Evolutionary conservation across 2,888 invertebrate species (phyloP).

Genomic region (Agrochola litura): DNA sequence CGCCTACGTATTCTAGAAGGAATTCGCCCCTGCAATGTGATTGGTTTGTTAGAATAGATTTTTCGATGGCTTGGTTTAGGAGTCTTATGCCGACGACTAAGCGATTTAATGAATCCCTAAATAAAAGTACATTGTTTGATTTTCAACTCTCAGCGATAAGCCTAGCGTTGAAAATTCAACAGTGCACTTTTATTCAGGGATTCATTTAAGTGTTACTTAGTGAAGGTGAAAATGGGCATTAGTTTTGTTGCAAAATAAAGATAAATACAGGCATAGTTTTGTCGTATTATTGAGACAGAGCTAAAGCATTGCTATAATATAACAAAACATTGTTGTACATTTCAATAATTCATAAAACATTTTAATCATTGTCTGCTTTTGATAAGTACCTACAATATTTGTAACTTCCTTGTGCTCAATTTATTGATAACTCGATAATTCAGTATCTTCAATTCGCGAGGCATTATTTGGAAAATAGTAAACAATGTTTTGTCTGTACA

Average conservation of each 20-base stretch:
- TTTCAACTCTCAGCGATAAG: too few species aligned
- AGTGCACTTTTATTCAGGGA: too few species aligned
- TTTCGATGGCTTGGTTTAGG: neutral
- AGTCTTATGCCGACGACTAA: too few species aligned
- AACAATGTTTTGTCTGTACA: neutral
- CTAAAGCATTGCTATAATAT: neutral
- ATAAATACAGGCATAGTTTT: neutral
- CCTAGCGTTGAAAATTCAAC: too few species aligned
- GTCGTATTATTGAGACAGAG: neutral
- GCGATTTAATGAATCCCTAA: too few species aligned
- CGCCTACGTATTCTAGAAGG: slow-evolving; percentile 99
- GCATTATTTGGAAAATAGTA: neutral
- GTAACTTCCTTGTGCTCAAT: slow-evolving; percentile 8
- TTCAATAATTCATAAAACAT: slow-evolving; percentile 4
- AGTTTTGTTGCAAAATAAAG: neutral
- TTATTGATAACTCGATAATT: neutral
- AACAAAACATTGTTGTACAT: slow-evolving; percentile 1
- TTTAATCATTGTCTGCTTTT: slow-evolving; percentile 16
- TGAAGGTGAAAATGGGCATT: too few species aligned
- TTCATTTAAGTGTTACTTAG: too few species aligned
- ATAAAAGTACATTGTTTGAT: too few species aligned
- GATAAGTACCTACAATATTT: slow-evolving; percentile 2
- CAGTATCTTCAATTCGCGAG: slow-evolving; percentile 16
- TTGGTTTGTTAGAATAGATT: slow-evolving; percentile 19
- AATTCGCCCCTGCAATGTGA: slow-evolving; percentile 94